Evolutionary conservation across 2,888 invertebrate species (phyloP), one percentile per base, ranked within the genome.

Genomic region (Synanthedon tipuliformis): DNA sequence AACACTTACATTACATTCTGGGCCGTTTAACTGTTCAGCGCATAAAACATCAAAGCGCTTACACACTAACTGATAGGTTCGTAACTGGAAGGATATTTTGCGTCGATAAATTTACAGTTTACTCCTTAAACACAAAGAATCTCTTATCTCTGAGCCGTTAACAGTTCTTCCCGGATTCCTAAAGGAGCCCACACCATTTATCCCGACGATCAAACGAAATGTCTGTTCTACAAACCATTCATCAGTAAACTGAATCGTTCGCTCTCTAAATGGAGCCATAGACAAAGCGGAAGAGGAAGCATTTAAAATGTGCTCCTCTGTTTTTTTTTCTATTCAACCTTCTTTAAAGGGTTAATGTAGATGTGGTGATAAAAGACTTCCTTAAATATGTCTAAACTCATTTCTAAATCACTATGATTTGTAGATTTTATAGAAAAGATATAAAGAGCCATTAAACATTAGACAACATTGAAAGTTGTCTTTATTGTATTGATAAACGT

Each of bases 191-290:
- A 72, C 76, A 70, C 74, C 75, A 81, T 82, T 78, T 81, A 85
- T 83, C 79, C 34, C 68, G 65, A 62, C 66, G 81, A 82, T 85
- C 85, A 83, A 83, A 84, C 77, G 71, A 62, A 66, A 68, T 68
- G 71, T 72, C 71, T 68, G 65, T 69, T 60, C 55, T 54, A 64
- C 56, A 54, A 55, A 54, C 75, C 78, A 84, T 85, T 83, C 83
- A 82, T 81, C 80, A 78, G 70, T 55, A 52, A 55, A 69, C 64
- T 64, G 71, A 65, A 75, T 80, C 71, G 72, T 62, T 68, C 64
- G 58, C 70, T 73, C 70, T 71, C 73, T 73, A 72, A 64, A 66
- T 56, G 62, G 53, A 68, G 82, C 81, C 75, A 79, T 73, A 69
- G 69, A 81, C 73, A 63, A 73, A 64, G 77, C 81, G 83, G 77